Conservation (phyloP, 2,888 invertebrate genomes). For the Ryuthela nishihirai region DNA sequence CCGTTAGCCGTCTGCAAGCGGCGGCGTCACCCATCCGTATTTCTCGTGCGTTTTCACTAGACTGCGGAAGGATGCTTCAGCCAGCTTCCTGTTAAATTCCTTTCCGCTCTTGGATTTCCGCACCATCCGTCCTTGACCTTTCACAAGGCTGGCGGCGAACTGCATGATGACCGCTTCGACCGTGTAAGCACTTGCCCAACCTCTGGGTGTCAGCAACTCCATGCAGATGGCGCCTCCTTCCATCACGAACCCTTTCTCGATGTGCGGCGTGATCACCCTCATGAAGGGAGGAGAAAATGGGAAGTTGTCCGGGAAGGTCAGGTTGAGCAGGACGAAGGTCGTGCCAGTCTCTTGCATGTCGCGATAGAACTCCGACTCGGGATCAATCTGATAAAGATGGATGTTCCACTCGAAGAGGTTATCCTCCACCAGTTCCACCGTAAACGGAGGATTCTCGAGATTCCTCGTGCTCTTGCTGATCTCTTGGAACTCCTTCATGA, state of each 20-base stretch:
- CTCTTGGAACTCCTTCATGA: slow-evolving; percentile 71
- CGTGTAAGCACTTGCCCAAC: slow-evolving; percentile 82
- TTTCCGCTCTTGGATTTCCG: slow-evolving; percentile 65
- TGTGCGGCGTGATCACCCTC: slow-evolving; percentile 63
- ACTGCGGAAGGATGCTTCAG: slow-evolving; percentile 82
- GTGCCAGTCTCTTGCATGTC: slow-evolving; percentile 75
- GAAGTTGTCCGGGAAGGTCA: slow-evolving; percentile 74
- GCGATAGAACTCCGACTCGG: slow-evolving; percentile 66
- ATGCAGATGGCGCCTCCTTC: slow-evolving; percentile 70
- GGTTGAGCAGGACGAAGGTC: slow-evolving; percentile 63
- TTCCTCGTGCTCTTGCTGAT: slow-evolving; percentile 30
- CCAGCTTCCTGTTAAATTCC: slow-evolving; percentile 59
- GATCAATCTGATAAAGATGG: slow-evolving; percentile 68
- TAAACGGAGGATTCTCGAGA: slow-evolving; percentile 55
- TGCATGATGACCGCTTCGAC: slow-evolving; percentile 77
- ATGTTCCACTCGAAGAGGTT: slow-evolving; percentile 86
- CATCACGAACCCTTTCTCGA: slow-evolving; percentile 80
- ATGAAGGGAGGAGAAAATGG: slow-evolving; percentile 83
- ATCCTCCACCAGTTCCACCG: slow-evolving; percentile 78
- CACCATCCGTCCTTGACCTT: slow-evolving; percentile 73
- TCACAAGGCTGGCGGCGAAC: slow-evolving; percentile 80
- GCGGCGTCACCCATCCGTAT: slow-evolving; percentile 86
- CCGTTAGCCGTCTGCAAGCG: slow-evolving; percentile 72
- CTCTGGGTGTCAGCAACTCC: slow-evolving; percentile 75
- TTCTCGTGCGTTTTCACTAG: slow-evolving; percentile 85